These are phyloP conservation scores for Neodiprion virginianus DNA, from an alignment of 1,140 invertebrate species.

Conservation along the genomic window DNA sequence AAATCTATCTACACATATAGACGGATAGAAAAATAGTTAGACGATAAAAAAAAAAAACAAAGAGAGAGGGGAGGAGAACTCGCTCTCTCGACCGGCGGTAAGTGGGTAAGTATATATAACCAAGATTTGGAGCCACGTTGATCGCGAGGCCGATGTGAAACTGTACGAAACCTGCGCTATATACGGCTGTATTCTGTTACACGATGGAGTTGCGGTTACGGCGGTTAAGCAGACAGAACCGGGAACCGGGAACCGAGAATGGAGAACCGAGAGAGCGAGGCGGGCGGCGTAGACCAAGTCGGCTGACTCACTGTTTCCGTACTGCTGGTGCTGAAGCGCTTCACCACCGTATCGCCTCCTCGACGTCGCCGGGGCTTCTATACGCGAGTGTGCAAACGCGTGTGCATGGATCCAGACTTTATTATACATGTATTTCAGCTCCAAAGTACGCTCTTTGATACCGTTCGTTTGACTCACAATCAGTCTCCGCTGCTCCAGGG, in stretches of 20 bases:
- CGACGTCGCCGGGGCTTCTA: not conserved
- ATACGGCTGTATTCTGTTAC: not conserved
- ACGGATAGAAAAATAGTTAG: not conserved
- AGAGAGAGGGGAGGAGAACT: not conserved
- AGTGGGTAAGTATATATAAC: too few relatives aligned
- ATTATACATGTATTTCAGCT: not conserved
- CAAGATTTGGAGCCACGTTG: not conserved
- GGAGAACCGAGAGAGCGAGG: not conserved
- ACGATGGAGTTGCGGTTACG: too few relatives aligned
- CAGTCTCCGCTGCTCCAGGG: not conserved
- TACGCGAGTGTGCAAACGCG: not conserved
- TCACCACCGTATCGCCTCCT: constrained; percentile 3
- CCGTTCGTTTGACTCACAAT: not conserved
- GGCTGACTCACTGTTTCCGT: constrained; percentile 6
- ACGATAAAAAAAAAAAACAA: not conserved
- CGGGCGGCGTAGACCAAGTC: not conserved
- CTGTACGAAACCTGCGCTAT: not conserved
- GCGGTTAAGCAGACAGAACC: too few relatives aligned
- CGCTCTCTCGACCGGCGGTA: constrained; percentile 9
- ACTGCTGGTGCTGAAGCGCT: not conserved
- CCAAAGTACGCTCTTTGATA: constrained; percentile 6
- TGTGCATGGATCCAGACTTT: not conserved
- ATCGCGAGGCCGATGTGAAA: not conserved
- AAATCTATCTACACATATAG: not conserved
- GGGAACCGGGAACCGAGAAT: not conserved